phyloP scores from a whole-genome alignment of 1,140 invertebrate species.

The Aphelinus certus region DNA sequence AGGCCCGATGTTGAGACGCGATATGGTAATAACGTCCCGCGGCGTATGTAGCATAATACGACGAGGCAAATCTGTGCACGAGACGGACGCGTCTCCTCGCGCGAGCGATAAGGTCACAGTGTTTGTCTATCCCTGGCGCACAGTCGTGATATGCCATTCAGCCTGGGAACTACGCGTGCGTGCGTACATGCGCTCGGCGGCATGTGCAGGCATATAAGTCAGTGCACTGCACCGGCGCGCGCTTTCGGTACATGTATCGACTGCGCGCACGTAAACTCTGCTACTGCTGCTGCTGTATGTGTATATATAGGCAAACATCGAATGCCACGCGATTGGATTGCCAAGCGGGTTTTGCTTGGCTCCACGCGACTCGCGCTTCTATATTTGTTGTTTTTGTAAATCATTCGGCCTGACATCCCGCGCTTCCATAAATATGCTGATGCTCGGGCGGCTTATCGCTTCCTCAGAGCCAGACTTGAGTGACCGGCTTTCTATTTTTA shows the following conservation, averaged over 20 bases:
- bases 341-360: background rate
- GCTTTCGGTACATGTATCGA: background rate
- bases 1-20: no score
- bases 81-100: no score
- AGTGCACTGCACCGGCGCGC: background rate
- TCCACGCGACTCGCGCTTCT: no score
- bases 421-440: background rate
- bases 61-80: no score
- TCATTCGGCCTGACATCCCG: background rate
- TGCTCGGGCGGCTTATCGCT: background rate
- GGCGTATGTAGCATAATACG: no score
- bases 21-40: no score
- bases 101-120: background rate
- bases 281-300: background rate
- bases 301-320: slow-evolving; percentile 9
- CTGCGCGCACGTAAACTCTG: slow-evolving; percentile 10
- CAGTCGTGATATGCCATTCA: background rate
- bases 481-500: no score
- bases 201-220: no score
- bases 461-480: background rate
- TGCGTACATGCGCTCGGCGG: background rate
- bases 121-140: background rate
- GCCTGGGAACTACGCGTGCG: background rate
- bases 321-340: background rate
- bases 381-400: slow-evolving; percentile 22